Evolutionary conservation across 2,888 invertebrate genomes (phyloP), one percentile per base, ranked within the genome.

Genomic region (Erebia epiphron): DNA sequence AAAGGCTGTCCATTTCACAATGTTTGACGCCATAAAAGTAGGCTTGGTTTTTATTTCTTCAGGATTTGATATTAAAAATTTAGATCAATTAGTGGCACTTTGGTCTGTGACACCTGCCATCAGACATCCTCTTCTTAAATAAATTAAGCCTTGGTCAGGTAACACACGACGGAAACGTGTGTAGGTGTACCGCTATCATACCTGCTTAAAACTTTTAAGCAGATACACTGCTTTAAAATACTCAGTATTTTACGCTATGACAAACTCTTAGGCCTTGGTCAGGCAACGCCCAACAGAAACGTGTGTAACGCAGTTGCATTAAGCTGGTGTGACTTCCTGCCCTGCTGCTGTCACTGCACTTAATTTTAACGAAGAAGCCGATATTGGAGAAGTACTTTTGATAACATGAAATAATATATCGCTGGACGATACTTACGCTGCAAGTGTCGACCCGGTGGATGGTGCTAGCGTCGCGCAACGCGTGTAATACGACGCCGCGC

Each of bases 401-500:
- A 16, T 16, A 54, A 50, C 16, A 54, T 54, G 16, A 54, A 16
- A 54, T 16, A 18, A 54, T 54, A 54, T 54, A 16, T 52, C 52
- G 10, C 16, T 54, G 18, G 8, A 7, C 18, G 54, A 10, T 54
- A 89, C 91, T 74, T 82, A 92, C 91, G 87, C 85, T 79, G 85
- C 82, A 83, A 85, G 81, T 78, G 83, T 80, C 82, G 83, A 83
- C 78, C 83, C 79, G 82, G 81, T 79, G 82, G 83, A 80, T 76
- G 85, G 80, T 75, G 81, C 80, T 81, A 83, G 85, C 80, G 84
- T 81, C 84, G 82, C 80, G 84, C 83, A 82, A 84, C 85, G 86
- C 85, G 83, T 86, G 88, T 86, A 88, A 88, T 83, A 83, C 84
- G 86, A 89, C 86, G 88, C 89, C 86, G 83, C 82, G 82, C 85